Evolutionary conservation across 2,797 vertebrate species (phyloP).

Genomic region (Oryzias dopingdopingensis): DNA sequence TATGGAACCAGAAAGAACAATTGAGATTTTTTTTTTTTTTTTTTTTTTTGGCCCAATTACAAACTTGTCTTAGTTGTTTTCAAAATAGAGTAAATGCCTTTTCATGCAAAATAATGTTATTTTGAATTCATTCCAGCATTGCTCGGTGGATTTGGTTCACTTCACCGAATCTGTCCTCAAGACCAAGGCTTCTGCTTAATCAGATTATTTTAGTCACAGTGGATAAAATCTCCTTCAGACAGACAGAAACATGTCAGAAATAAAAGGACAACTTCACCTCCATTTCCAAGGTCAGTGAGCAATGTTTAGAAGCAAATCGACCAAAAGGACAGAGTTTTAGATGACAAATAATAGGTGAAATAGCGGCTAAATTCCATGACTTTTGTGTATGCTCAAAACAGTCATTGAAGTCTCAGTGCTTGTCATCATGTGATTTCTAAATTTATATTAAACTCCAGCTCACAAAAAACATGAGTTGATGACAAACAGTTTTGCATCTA

Average conservation of each 20-base stretch:
- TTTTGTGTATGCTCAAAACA: no score
- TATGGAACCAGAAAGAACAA: background rate
- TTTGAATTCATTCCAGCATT: conserved; percentile 21
- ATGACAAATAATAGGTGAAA: no score
- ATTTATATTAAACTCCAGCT: no score
- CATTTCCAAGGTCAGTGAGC: conserved; percentile 8
- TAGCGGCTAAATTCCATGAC: no score
- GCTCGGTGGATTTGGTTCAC: conserved; percentile 27
- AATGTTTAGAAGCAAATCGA: background rate
- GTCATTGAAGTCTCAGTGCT: no score
- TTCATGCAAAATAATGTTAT: conserved; percentile 16
- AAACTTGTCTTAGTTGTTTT: conserved; percentile 7
- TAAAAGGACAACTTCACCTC: conserved; percentile 28
- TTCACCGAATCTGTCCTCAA: conserved; percentile 33
- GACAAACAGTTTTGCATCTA: no score
- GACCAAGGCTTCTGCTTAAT: conserved; percentile 47
- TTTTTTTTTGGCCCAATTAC: background rate
- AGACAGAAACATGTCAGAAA: conserved; percentile 41
- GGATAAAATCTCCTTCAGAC: conserved; percentile 45
- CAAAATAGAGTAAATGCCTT: background rate
- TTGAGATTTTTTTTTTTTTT: background rate
- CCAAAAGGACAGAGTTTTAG: background rate
- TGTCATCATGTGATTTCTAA: no score
- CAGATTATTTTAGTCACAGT: conserved; percentile 41
- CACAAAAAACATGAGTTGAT: no score